Base-by-base conservation (phyloP, 1,140 invertebrate genomes). In the Parasteatoda tepidariorum region DNA sequence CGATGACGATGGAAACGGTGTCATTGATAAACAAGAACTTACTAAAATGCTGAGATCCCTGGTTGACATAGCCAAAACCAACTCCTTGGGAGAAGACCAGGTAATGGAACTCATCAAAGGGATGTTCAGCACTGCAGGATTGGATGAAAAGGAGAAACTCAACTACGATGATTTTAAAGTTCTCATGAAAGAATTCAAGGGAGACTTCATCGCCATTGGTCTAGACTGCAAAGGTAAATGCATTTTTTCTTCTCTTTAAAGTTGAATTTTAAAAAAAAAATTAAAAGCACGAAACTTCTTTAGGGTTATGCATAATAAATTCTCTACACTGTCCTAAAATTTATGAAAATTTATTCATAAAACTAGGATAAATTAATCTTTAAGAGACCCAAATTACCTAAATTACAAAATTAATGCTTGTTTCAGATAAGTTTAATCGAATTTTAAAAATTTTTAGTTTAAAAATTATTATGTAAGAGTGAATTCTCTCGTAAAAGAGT, bases 171-270 rank as follows among this genome's bases (percentile, higher is more conserved):
- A 99, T 88, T 99, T 99, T 86, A 97, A 97, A 88, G 88, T 95
- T 2, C 96, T 98, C 93, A 97, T 99, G 94, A 96, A 96, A 85
- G 97, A 98, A 87, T 98, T 98, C 89, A 98, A 98, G 90, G 96
- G 95, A 7, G 96, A 97, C 87, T 98, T 98, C 88, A 96, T 98
- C 0, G 96, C 96, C 0, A 97, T 99, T 81, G 96, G 96, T n/a
- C 89, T 98, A 33, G 97, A 98, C 87, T 98, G 95, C 88, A 99
- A 98, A 91, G 97, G 90, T 90, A 71, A 24, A n/a, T 2, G 26
- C 57, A 4, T 61, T 61, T 61, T 61, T 22, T 9, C 57, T 22
- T 28, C 57, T 7, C 4, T 48, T 2, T 22, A n/a, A 61, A 28
- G n/a, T 11, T 54, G n/a, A 22, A 11, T 61, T 61, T 61, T 7